Evolutionary conservation across 1,140 invertebrate genomes (phyloP).

Genomic region (Sweltsa coloradensis): DNA sequence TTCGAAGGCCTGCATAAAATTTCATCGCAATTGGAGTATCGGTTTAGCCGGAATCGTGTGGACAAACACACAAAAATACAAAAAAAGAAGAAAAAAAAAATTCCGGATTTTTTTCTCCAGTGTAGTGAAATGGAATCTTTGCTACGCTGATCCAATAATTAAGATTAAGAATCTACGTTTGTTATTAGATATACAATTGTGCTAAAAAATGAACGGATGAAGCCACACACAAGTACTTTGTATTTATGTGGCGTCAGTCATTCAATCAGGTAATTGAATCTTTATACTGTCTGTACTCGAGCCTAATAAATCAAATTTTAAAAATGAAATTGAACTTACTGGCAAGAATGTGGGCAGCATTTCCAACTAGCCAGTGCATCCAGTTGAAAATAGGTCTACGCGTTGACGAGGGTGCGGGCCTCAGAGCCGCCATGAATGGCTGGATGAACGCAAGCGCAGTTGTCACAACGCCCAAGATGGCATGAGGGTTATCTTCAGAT

Average conservation of each 20-base stretch:
- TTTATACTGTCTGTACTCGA: neutral
- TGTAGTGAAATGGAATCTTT: conserved; percentile 3
- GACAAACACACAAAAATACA: no score
- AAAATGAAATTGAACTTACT: conserved; percentile 46
- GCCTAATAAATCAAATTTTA: neutral
- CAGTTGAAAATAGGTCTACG: conserved; percentile 85
- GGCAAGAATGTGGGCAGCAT: conserved; percentile 79
- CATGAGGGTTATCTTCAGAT: conserved; percentile 58
- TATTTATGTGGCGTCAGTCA: no score
- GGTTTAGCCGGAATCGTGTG: no score
- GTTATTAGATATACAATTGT: no score
- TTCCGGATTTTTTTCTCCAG: no score
- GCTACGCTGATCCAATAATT: no score
- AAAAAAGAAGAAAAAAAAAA: no score
- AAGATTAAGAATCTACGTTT: neutral
- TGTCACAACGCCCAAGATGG: conserved; percentile 64
- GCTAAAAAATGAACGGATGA: neutral
- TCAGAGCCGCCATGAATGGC: conserved; percentile 76
- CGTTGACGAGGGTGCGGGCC: conserved; percentile 70
- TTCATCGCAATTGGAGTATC: no score
- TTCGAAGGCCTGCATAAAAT: no score
- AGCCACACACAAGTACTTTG: no score
- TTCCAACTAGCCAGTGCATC: conserved; percentile 86
- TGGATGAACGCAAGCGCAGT: conserved; percentile 75
- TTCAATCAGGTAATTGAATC: no score